phyloP scores from a whole-genome alignment of 64 coral and sea anemone genomes.

The Hydrozoanthus tunicans region DNA sequence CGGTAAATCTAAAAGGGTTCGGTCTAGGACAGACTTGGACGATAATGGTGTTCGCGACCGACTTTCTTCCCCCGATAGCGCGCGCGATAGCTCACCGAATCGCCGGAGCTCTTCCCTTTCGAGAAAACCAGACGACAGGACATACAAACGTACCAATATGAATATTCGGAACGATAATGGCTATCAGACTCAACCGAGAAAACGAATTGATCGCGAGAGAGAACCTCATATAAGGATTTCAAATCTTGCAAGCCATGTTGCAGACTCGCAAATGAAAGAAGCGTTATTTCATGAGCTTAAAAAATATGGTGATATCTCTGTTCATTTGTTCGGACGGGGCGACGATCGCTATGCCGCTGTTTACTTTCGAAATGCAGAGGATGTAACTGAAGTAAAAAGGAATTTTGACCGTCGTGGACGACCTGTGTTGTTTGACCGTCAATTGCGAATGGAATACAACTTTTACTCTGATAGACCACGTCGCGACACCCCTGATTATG shows the following conservation, averaged over 20 bases:
- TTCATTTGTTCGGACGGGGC: conserved; percentile 89
- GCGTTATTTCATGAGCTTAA: conserved; percentile 95
- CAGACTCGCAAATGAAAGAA: conserved; percentile 90
- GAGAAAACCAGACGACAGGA: conserved; percentile 92
- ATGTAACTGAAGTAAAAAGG: conserved; percentile 87
- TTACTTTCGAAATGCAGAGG: conserved; percentile 94
- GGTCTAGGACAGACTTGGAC: conserved; percentile 81
- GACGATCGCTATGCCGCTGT: conserved; percentile 96
- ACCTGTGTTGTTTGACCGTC: conserved; percentile 82
- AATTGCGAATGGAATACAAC: conserved; percentile 80
- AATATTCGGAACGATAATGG: conserved; percentile 93
- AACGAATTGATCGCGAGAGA: conserved; percentile 79
- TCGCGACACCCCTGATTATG: conserved; percentile 75
- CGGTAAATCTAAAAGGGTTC: conserved; percentile 91
- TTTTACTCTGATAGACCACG: conserved; percentile 79
- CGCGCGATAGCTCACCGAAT: conserved; percentile 89
- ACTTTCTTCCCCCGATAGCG: conserved; percentile 93
- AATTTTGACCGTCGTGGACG: conserved; percentile 89
- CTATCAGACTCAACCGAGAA: conserved; percentile 79
- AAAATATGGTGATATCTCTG: conserved; percentile 96
- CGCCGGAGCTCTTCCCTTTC: conserved; percentile 93
- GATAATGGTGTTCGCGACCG: conserved; percentile 93
- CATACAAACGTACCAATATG: conserved; percentile 94
- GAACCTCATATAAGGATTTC: conserved; percentile 93
- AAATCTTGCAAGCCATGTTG: conserved; percentile 85